These are phyloP conservation scores for Baronia brevicornis DNA, from an alignment of 2,888 invertebrate genomes.

Conservation along the genomic window DNA sequence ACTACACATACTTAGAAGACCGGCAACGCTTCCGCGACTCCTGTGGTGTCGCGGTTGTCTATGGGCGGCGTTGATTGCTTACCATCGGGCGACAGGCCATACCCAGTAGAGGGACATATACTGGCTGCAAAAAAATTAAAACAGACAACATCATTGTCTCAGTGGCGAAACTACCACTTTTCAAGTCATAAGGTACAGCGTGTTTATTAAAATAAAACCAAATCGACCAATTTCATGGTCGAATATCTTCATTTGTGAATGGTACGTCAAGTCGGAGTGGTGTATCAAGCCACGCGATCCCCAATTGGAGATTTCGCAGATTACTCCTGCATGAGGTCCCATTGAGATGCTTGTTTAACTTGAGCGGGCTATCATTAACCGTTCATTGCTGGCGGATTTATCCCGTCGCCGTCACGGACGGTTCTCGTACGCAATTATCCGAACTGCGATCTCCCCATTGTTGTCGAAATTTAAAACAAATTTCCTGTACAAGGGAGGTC, in stretches of 20 bases:
- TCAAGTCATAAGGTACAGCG: too few relatives aligned
- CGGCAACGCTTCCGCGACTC: too few relatives aligned
- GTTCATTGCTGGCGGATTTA: conserved; percentile 63
- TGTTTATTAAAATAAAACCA: conserved; percentile 14
- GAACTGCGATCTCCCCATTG: conserved; percentile 68
- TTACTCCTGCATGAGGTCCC: conserved; percentile 45
- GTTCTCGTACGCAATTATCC: conserved; percentile 67
- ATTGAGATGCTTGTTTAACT: conserved; percentile 51
- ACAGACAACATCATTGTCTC: too few relatives aligned
- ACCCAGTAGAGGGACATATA: too few relatives aligned
- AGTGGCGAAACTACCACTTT: too few relatives aligned
- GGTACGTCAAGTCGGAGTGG: conserved; percentile 22
- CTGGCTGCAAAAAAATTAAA: too few relatives aligned
- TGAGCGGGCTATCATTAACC: conserved; percentile 63
- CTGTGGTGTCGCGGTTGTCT: too few relatives aligned
- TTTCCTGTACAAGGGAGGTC: conserved; percentile 70
- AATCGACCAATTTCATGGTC: conserved; percentile 16
- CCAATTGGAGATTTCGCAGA: conserved; percentile 53
- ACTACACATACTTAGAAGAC: too few relatives aligned
- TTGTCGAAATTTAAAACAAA: conserved; percentile 75
- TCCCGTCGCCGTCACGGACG: conserved; percentile 57
- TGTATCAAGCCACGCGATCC: conserved; percentile 49
- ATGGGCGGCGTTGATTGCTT: too few relatives aligned
- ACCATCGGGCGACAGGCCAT: too few relatives aligned
- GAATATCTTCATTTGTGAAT: conserved; percentile 33